Evolutionary conservation across 2,888 invertebrate genomes (phyloP), one percentile per base, ranked within the genome.

Genomic region (Cryptophagus acutangulus): DNA sequence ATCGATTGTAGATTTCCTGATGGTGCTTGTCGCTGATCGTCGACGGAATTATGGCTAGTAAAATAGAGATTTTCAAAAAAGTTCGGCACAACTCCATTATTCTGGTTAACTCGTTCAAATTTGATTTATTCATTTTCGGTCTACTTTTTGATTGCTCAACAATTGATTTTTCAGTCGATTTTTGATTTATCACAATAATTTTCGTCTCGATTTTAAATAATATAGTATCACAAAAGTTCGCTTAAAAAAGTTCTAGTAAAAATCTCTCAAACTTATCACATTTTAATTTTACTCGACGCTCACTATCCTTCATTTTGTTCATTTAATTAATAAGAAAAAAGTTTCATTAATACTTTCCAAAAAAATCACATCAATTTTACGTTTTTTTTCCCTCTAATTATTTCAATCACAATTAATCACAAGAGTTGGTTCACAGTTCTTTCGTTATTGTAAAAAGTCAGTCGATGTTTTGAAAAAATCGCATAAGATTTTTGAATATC

Each of bases 21-120:
- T 40, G 41, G 20, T 45, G 39, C 31, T 45, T 54, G 33, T 53
- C 54, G 36, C 48, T 52, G n/a, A 26, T 26, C n/a, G 26, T 26
- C 9, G 26, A 26, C 26, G 26, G 26, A n/a, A 26, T 13, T 26
- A 26, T 12, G 26, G 12, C 26, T 26, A 26, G 12, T 26, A 26
- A n/a, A 12, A 26, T n/a, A 12, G 12, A 26, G 26, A 26, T 26
- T n/a, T n/a, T 26, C 4, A 26, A 12, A 3, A 26, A 26, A 26
- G 26, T 26, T 26, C 26, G n/a, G 12, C 10, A 26, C 26, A 26
- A 12, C 12, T 3, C 12, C 3, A 26, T 4, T 26, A 13, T 26
- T 3, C 12, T 26, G n/a, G 26, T 4, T 26, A 12, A 13, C 3
- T 26, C 9, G 4, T 3, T 12, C 26, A 26, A 6, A n/a, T n/a